A percentile compares a stretch with the other conserved stretches of the same genome.
Evolutionary conservation across 2,888 invertebrate genomes (phyloP).

Genomic region (Busseola fusca): DNA sequence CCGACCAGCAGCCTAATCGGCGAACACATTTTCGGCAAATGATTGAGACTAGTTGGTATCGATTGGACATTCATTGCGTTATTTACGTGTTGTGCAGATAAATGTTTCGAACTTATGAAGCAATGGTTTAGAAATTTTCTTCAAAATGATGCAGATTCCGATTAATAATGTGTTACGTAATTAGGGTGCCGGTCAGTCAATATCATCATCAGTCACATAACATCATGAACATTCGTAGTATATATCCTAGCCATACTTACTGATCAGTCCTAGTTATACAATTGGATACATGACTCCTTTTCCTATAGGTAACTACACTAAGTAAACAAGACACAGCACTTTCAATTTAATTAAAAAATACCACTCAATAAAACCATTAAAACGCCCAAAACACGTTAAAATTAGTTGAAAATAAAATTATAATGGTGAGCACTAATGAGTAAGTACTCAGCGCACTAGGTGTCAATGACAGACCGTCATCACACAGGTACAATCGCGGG

Average conservation of each 20-base stretch:
- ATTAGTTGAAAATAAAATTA: conserved; percentile 43
- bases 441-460: conserved; percentile 47
- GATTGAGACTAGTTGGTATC: no score
- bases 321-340: background rate
- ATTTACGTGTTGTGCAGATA: no score
- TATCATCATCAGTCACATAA: no score
- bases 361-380: background rate
- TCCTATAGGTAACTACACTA: background rate
- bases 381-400: conserved; percentile 16
- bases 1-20: no score
- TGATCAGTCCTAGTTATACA: background rate
- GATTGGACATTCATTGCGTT: no score
- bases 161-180: no score
- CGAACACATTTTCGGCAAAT: no score
- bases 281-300: background rate
- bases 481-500: conserved; percentile 50
- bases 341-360: background rate
- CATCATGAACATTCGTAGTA: background rate
- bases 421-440: conserved; percentile 44
- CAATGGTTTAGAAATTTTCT: no score
- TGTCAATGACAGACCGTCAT: conserved; percentile 56
- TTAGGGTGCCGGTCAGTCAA: no score
- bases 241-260: background rate
- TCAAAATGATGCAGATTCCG: no score
- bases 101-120: no score